A percentile compares a stretch with the other conserved stretches of the same genome.
These are phyloP conservation scores for Oncorhynchus clarkii DNA, from an alignment of 2,113 vertebrate genomes.

Conservation along the genomic window DNA sequence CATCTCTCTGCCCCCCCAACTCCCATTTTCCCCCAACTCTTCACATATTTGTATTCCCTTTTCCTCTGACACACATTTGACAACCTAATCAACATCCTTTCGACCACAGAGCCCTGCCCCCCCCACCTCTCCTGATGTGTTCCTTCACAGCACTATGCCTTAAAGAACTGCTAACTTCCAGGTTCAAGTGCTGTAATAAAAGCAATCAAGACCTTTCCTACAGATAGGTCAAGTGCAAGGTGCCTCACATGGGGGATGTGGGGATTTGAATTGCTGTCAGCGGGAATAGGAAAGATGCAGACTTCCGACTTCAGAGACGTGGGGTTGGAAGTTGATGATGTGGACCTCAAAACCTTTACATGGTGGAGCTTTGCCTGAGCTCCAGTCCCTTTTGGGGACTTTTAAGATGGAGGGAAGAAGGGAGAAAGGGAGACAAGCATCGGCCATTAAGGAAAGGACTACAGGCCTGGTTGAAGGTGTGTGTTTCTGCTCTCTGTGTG, in stretches of 20 bases:
- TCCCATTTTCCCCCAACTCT: conserved; percentile 26
- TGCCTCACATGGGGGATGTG: conserved; percentile 62
- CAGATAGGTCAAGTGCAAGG: conserved; percentile 67
- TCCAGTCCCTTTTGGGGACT: neutral
- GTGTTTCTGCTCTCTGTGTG: conserved; percentile 30
- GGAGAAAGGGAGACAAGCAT: neutral
- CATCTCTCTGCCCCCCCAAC: too few species aligned
- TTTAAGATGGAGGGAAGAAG: conserved; percentile 7
- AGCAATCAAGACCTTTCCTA: conserved; percentile 72
- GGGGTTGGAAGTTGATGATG: too few species aligned
- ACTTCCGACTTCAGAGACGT: too few species aligned
- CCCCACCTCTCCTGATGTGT: too few species aligned
- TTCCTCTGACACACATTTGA: conserved; percentile 59
- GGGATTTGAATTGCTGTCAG: conserved; percentile 58
- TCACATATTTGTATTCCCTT: conserved; percentile 73
- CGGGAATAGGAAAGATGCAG: neutral
- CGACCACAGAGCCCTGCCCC: neutral
- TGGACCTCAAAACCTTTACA: neutral
- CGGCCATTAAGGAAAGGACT: too few species aligned
- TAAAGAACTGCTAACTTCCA: conserved; percentile 64
- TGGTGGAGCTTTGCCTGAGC: too few species aligned
- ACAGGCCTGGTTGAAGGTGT: conserved; percentile 26
- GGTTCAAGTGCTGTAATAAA: conserved; percentile 72
- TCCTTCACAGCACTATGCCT: conserved; percentile 50
- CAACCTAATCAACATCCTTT: conserved; percentile 72